Percentiles rank a stretch among this genome's conserved stretches.
These are phyloP conservation scores for Streptopelia turtur DNA, from an alignment of 2,797 vertebrate genomes.

Conservation along the genomic window DNA sequence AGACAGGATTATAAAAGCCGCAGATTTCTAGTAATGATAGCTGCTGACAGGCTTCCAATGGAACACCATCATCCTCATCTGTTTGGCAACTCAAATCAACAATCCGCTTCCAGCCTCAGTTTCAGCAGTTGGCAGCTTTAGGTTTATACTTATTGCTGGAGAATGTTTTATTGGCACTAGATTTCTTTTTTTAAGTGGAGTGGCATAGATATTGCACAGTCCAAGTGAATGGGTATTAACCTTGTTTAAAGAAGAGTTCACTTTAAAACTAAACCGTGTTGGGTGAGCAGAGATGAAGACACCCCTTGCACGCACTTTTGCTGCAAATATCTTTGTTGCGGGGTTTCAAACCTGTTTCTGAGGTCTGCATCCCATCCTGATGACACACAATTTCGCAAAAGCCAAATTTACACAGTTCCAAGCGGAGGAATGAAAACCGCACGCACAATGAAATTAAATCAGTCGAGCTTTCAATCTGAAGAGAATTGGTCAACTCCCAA, in stretches of 20 bases:
- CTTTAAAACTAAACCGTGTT: not conserved
- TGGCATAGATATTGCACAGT: not conserved
- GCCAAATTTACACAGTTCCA: not conserved
- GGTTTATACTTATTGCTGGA: not conserved
- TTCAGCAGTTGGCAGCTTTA: conserved; percentile 32
- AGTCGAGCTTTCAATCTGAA: not conserved
- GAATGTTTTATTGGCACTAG: not conserved
- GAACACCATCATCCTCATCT: conserved; percentile 45
- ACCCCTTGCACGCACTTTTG: not conserved
- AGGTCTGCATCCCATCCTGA: not conserved
- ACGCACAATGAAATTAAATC: not conserved
- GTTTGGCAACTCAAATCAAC: conserved; percentile 28
- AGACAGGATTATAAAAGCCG: not conserved
- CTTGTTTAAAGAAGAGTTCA: not conserved
- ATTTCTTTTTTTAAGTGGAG: not conserved
- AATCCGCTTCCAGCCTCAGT: not conserved
- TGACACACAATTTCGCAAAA: not conserved
- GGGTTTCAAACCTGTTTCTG: not conserved
- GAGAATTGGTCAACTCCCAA: not conserved
- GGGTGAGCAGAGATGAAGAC: not conserved
- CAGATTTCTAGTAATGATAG: conserved; percentile 28
- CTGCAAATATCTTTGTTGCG: not conserved
- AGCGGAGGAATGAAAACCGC: not conserved
- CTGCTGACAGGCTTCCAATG: conserved; percentile 35
- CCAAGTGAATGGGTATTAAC: not conserved